These are phyloP conservation scores for Stegastes partitus DNA, from an alignment of 2,113 vertebrate genomes.

Conservation along the genomic window DNA sequence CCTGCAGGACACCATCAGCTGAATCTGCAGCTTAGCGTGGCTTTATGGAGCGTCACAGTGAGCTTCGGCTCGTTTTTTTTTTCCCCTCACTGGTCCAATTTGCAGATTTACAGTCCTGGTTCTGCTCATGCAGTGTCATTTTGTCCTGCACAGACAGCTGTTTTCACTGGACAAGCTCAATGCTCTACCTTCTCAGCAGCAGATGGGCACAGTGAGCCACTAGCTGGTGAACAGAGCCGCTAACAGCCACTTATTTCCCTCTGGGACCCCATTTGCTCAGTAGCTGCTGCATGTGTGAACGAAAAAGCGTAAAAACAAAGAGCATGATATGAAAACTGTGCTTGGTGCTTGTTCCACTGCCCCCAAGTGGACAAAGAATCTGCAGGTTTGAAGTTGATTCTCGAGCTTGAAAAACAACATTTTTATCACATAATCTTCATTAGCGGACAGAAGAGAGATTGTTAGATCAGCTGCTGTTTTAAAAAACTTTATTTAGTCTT, in stretches of 20 bases:
- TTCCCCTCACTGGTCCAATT: not conserved
- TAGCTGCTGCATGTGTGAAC: too few relatives aligned
- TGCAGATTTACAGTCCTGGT: not conserved
- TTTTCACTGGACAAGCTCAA: not conserved
- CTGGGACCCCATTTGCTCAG: not conserved
- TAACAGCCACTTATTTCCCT: not conserved
- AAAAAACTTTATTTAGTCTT: too few relatives aligned
- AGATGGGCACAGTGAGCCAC: not conserved
- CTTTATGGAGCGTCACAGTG: not conserved
- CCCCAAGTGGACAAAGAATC: not conserved
- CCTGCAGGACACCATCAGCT: not conserved
- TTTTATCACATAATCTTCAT: not conserved
- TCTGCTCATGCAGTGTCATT: not conserved
- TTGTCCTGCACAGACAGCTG: not conserved
- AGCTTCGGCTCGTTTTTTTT: not conserved
- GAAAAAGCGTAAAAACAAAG: too few relatives aligned
- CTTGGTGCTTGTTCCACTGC: not conserved
- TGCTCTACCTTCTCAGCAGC: too few relatives aligned
- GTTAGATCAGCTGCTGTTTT: not conserved
- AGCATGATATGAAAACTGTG: not conserved
- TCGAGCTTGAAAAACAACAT: conserved; percentile 5
- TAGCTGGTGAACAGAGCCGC: not conserved
- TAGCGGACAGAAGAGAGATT: not conserved
- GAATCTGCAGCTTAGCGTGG: not conserved
- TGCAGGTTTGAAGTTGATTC: not conserved